These are phyloP conservation scores for Anhinga rufa DNA, from an alignment of 2,113 vertebrate genomes.

Conservation along the genomic window DNA sequence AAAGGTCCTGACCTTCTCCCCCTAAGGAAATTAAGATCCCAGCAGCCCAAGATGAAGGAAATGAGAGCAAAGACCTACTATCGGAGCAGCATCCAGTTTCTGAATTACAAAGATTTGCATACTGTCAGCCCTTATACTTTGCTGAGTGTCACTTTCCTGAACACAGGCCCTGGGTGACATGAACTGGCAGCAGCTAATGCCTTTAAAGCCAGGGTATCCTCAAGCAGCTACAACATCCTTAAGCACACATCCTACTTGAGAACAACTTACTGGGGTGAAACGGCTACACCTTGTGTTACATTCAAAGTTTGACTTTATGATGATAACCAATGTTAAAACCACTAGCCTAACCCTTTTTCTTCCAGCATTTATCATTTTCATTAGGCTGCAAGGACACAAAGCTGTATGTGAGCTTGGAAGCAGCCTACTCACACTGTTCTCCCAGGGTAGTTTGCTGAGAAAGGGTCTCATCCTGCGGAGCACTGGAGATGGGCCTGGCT, in stretches of 20 bases:
- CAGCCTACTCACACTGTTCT: not conserved
- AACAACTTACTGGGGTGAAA: not conserved
- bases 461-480: not conserved
- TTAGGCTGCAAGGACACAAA: not conserved
- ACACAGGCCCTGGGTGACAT: not conserved
- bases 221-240: not conserved
- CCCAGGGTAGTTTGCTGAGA: not conserved
- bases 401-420: not conserved
- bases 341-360: not conserved
- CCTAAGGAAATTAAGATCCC: not conserved
- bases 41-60: not conserved
- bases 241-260: not conserved
- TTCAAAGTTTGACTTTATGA: accelerated
- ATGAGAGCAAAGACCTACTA: not conserved
- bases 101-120: not conserved
- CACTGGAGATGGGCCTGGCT: not conserved
- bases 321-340: not conserved
- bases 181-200: not conserved
- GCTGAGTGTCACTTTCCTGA: not conserved
- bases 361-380: not conserved
- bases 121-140: accelerated
- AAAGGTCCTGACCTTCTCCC: not conserved
- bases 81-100: not conserved
- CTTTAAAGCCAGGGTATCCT: not conserved
- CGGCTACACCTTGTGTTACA: not conserved